Conservation (phyloP, 2,888 invertebrate species). For the Fragum sueziense region DNA sequence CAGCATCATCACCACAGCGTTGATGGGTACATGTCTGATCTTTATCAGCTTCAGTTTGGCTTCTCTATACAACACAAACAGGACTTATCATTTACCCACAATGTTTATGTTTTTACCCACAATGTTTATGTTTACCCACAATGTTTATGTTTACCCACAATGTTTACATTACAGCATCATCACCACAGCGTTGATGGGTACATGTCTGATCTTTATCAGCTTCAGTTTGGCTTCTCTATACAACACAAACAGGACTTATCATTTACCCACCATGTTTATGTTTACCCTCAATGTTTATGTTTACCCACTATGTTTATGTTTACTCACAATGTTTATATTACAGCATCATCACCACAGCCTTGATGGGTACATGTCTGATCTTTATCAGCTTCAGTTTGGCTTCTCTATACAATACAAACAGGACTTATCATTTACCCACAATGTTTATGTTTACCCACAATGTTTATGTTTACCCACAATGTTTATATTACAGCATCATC, state of each 20-base stretch:
- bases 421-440: too few relatives aligned
- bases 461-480: too few relatives aligned
- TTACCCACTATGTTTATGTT: too few relatives aligned
- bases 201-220: conserved; percentile 94
- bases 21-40: conserved; percentile 92
- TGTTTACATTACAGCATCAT: conserved; percentile 89
- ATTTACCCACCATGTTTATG: too few relatives aligned
- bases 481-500: conserved; percentile 88
- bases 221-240: conserved; percentile 94
- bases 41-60: conserved; percentile 96
- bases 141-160: too few relatives aligned
- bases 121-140: too few relatives aligned
- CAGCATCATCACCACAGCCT: conserved; percentile 93
- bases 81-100: too few relatives aligned
- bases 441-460: too few relatives aligned
- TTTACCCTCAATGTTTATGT: too few relatives aligned
- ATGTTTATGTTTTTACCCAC: too few relatives aligned
- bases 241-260: conserved; percentile 91
- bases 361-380: conserved; percentile 92
- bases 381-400: conserved; percentile 96
- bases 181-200: conserved; percentile 92
- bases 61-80: conserved; percentile 91
- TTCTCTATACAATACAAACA: conserved; percentile 91
- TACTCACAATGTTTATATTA: too few relatives aligned
- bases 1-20: conserved; percentile 93